Evolutionary conservation across 92 coral and sea anemone species (phyloP).

Genomic region (Phymanthus crucifer): DNA sequence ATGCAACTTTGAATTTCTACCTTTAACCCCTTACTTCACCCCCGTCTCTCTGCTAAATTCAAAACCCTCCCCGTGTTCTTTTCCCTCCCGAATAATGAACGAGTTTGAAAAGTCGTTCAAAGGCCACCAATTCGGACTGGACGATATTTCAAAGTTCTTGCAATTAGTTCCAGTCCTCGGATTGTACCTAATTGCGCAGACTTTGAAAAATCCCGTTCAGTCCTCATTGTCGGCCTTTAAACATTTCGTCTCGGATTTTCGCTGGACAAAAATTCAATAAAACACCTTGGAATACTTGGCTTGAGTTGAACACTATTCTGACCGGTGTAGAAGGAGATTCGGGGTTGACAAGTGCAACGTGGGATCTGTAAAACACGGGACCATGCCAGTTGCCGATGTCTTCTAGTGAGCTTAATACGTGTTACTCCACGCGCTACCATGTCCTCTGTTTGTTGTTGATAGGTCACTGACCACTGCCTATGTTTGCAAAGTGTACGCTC

Average conservation of each 20-base stretch:
- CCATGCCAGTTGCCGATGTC: constrained; percentile 50
- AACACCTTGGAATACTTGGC: constrained; percentile 12
- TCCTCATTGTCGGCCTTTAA: no score
- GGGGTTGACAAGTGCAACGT: constrained; percentile 48
- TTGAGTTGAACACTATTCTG: constrained; percentile 39
- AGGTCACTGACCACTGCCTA: constrained; percentile 54
- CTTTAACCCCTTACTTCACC: no score
- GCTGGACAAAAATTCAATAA: constrained; percentile 50
- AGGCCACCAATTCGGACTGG: no score
- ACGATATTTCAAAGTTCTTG: no score
- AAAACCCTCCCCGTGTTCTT: no score
- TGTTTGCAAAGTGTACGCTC: constrained; percentile 61
- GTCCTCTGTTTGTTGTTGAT: constrained; percentile 56
- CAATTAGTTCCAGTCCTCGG: no score
- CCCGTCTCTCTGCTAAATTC: no score
- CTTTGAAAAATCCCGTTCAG: no score
- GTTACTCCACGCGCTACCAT: constrained; percentile 64
- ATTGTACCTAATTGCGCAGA: no score
- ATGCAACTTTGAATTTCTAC: no score
- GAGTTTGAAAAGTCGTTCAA: background rate
- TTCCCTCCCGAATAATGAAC: no score
- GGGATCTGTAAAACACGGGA: constrained; percentile 56
- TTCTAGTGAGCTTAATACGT: constrained; percentile 7
- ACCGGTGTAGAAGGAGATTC: background rate
- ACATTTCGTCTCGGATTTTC: constrained; percentile 68